A percentile compares a stretch with the other conserved stretches of the same genome.
phyloP scores from a whole-genome alignment of 2,888 invertebrate species.

The Notodonta dromedarius region DNA sequence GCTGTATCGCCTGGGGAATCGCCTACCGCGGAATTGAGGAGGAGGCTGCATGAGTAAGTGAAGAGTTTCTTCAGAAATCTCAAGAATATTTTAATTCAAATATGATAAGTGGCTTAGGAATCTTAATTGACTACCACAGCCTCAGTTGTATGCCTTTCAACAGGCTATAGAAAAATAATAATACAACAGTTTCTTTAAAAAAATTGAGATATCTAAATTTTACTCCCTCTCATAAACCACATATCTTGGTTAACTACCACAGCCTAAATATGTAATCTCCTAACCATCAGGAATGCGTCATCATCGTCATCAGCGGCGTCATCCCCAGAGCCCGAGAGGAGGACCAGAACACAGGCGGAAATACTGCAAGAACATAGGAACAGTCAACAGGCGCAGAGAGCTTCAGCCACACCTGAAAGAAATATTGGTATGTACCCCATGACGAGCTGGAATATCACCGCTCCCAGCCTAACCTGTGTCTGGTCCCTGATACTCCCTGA shows the following conservation, averaged over 20 bases:
- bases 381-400: constrained; percentile 50
- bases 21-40: constrained; percentile 64
- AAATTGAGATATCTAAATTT: not conserved
- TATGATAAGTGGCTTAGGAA: not conserved
- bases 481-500: too few species aligned
- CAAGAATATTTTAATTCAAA: not conserved
- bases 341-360: constrained; percentile 71
- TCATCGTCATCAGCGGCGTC: constrained; percentile 71
- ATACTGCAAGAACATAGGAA: constrained; percentile 70
- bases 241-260: constrained; percentile 5
- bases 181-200: not conserved
- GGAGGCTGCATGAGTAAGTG: constrained; percentile 66
- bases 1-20: constrained; percentile 81
- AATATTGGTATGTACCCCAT: constrained; percentile 9
- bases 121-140: not conserved
- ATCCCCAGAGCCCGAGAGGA: constrained; percentile 64
- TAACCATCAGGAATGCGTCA: constrained; percentile 64
- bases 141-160: not conserved
- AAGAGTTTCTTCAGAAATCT: not conserved
- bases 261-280: constrained; percentile 5
- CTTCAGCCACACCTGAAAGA: constrained; percentile 12
- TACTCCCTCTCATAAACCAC: not conserved
- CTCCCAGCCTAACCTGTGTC: too few species aligned
- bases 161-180: not conserved
- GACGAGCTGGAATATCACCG: too few species aligned